Percentiles rank a stretch among this genome's conserved stretches.
Evolutionary conservation across 1,140 invertebrate genomes (phyloP).

Genomic region (Pemphigus obesinymphae): DNA sequence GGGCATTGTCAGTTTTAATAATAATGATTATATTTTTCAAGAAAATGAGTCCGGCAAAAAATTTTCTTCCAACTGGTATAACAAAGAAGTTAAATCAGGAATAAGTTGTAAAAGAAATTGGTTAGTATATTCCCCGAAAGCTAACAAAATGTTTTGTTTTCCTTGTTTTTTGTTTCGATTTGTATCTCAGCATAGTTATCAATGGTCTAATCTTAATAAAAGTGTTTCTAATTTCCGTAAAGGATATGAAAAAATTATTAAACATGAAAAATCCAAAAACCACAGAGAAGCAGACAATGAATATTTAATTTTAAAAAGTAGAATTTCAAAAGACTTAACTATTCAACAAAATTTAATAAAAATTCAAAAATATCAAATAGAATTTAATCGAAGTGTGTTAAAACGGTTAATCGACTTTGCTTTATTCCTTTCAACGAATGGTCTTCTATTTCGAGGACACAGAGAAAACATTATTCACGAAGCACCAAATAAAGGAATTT

Average conservation of each 20-base stretch:
- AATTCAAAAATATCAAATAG: neutral
- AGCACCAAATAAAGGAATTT: neutral
- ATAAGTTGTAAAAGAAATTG: neutral
- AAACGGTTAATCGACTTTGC: too few species aligned
- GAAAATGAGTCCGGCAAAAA: neutral
- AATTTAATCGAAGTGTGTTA: too few species aligned
- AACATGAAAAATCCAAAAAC: neutral
- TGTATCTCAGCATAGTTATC: neutral
- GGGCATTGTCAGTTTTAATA: too few species aligned
- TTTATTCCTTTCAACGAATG: too few species aligned
- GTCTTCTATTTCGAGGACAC: too few species aligned
- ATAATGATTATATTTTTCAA: neutral
- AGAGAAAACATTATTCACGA: neutral
- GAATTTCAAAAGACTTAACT: neutral
- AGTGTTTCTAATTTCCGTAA: neutral
- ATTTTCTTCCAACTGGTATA: too few species aligned
- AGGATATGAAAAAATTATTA: neutral
- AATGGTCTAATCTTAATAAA: neutral
- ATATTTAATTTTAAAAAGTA: slow-evolving; percentile 2
- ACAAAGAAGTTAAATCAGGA: too few species aligned
- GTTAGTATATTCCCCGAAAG: neutral
- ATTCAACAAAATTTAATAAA: neutral
- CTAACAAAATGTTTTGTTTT: neutral
- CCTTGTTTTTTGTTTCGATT: neutral
- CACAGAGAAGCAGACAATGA: neutral